Evolutionary conservation across 2,888 invertebrate species (phyloP).

Genomic region (Cryptocephalus moraei): DNA sequence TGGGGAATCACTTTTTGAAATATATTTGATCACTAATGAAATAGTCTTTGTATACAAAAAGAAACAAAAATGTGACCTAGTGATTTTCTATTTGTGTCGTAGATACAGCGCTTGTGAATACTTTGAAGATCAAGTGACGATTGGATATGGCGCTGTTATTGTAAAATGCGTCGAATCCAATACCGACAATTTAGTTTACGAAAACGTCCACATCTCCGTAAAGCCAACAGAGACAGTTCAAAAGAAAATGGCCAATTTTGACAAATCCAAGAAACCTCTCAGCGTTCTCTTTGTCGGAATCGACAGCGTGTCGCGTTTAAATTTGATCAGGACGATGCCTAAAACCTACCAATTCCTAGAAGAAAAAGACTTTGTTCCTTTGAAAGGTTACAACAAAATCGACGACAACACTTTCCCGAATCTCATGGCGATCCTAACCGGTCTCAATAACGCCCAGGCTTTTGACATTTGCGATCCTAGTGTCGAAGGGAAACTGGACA

Average conservation of each 20-base stretch:
- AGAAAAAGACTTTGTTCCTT: constrained; percentile 36
- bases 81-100: neutral
- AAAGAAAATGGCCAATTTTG: no score
- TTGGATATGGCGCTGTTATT: no score
- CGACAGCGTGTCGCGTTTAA: constrained; percentile 74
- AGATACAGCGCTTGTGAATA: no score
- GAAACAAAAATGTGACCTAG: no score
- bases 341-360: constrained; percentile 56
- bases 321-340: constrained; percentile 65
- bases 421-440: constrained; percentile 71
- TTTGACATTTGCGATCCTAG: constrained; percentile 41
- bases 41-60: neutral
- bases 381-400: constrained; percentile 47
- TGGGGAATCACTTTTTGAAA: no score
- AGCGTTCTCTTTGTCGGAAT: constrained; percentile 72
- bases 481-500: constrained; percentile 46
- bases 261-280: neutral
- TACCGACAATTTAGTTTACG: neutral
- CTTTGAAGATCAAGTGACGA: no score
- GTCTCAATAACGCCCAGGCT: constrained; percentile 41
- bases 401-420: constrained; percentile 89
- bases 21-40: neutral
- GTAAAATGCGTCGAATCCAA: no score
- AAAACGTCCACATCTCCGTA: no score
- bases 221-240: no score